phyloP scores from a whole-genome alignment of 2,888 invertebrate genomes.

The Digitonthophagus gazella region DNA sequence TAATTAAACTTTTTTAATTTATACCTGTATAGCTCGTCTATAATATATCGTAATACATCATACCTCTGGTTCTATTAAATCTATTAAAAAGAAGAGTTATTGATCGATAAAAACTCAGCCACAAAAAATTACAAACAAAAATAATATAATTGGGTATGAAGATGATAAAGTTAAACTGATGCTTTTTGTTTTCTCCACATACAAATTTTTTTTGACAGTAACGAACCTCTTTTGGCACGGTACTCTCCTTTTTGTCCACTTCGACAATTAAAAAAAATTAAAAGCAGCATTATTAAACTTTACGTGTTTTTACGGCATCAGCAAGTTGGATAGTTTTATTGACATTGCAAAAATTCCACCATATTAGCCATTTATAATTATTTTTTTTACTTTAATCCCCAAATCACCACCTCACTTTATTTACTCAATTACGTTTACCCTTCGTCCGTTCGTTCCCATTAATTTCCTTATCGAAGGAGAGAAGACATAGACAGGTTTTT shows the following conservation, averaged over 20 bases:
- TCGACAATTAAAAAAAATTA: conserved; percentile 43
- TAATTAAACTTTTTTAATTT: too few species aligned
- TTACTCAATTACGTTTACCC: too few species aligned
- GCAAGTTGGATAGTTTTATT: conserved; percentile 44
- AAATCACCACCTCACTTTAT: conserved; percentile 26
- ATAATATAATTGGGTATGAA: neutral
- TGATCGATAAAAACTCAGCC: neutral
- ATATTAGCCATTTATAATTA: conserved; percentile 1
- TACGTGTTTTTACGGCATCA: conserved; percentile 38
- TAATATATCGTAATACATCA: neutral
- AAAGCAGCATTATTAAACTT: conserved; percentile 46
- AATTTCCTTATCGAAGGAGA: too few species aligned
- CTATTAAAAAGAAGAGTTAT: neutral
- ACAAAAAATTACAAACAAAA: neutral
- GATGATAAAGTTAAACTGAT: neutral
- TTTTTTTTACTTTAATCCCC: neutral
- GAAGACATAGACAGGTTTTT: too few species aligned
- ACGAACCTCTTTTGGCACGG: neutral
- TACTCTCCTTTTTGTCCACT: neutral
- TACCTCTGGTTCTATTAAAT: neutral
- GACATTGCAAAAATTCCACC: conserved; percentile 40
- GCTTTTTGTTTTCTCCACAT: neutral
- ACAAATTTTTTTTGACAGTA: neutral
- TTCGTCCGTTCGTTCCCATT: too few species aligned
- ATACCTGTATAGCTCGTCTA: neutral